Evolutionary conservation across 2,797 vertebrate genomes (phyloP).

Genomic region (Pseudochromis fuscus): DNA sequence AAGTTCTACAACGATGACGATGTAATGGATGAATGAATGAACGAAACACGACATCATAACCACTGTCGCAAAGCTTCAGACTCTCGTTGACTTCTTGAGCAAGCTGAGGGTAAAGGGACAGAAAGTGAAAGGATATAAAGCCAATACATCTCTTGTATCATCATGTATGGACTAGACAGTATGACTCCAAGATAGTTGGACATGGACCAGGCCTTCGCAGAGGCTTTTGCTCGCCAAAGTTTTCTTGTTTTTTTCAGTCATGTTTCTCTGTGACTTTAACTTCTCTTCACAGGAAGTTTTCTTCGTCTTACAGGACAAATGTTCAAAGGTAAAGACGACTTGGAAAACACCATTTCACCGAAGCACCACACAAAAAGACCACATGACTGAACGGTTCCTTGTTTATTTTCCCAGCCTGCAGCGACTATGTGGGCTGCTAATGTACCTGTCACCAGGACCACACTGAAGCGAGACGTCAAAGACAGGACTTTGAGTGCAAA

Average conservation of each 20-base stretch:
- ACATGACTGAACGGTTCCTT: slow-evolving; percentile 51
- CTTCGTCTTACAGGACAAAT: not conserved
- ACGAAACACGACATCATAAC: too few relatives aligned
- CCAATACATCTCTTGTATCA: too few relatives aligned
- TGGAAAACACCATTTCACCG: slow-evolving; percentile 23
- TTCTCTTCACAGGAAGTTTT: slow-evolving; percentile 1
- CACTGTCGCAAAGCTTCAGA: too few relatives aligned
- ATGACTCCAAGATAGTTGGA: too few relatives aligned
- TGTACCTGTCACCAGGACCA: slow-evolving; percentile 66
- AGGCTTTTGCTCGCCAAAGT: too few relatives aligned
- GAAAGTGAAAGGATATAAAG: too few relatives aligned
- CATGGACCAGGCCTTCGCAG: too few relatives aligned
- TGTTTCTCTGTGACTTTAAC: not conserved
- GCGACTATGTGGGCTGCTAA: slow-evolving; percentile 50
- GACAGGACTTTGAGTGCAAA: slow-evolving; percentile 39
- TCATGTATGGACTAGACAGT: too few relatives aligned
- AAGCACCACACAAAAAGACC: slow-evolving; percentile 49
- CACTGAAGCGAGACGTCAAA: slow-evolving; percentile 50
- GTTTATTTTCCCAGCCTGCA: slow-evolving; percentile 64
- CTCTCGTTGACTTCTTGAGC: too few relatives aligned
- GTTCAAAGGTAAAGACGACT: slow-evolving; percentile 25
- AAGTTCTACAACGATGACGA: too few relatives aligned
- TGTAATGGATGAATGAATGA: too few relatives aligned
- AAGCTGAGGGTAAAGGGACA: too few relatives aligned
- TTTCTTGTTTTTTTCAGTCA: not conserved